A percentile compares a stretch with the other conserved stretches of the same genome.
These are phyloP conservation scores for Lepidocyrtinus sp. DNA, from an alignment of 2,888 invertebrate genomes.

Conservation along the genomic window DNA sequence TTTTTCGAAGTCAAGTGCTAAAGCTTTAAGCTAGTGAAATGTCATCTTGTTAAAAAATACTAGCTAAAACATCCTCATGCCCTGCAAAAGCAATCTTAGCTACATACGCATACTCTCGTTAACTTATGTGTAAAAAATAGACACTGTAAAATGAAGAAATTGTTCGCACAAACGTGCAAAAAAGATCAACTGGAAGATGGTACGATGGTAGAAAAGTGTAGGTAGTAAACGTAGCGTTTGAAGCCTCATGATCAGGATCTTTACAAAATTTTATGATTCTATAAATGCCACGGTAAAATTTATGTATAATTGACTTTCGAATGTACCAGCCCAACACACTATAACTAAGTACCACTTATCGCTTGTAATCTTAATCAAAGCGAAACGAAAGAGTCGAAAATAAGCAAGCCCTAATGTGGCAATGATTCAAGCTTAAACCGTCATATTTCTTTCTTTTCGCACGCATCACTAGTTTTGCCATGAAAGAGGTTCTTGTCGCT, in stretches of 20 bases:
- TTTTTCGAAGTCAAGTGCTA: slow-evolving; percentile 28
- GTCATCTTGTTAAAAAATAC: no score
- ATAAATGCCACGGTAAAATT: slow-evolving; percentile 14
- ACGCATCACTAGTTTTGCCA: no score
- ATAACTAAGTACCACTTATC: no score
- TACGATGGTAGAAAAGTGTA: no score
- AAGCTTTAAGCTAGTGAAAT: no score
- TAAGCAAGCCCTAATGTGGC: no score
- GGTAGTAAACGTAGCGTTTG: slow-evolving; percentile 12
- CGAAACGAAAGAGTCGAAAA: no score
- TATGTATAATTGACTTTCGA: slow-evolving; percentile 21
- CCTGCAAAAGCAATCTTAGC: neutral
- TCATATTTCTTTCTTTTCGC: no score
- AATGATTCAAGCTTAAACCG: no score
- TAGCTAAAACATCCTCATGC: slow-evolving; percentile 17
- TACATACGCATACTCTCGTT: neutral
- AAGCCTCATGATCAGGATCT: slow-evolving; percentile 25
- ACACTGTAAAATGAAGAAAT: neutral
- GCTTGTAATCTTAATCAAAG: no score
- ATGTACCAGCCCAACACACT: no score
- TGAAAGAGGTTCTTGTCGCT: no score
- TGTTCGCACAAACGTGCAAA: slow-evolving; percentile 6
- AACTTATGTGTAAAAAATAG: neutral
- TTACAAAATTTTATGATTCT: slow-evolving; percentile 25
- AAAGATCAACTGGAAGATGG: slow-evolving; percentile 20